Evolutionary conservation across 2,888 invertebrate genomes (phyloP).

Genomic region (Lycocerus yunnanus): DNA sequence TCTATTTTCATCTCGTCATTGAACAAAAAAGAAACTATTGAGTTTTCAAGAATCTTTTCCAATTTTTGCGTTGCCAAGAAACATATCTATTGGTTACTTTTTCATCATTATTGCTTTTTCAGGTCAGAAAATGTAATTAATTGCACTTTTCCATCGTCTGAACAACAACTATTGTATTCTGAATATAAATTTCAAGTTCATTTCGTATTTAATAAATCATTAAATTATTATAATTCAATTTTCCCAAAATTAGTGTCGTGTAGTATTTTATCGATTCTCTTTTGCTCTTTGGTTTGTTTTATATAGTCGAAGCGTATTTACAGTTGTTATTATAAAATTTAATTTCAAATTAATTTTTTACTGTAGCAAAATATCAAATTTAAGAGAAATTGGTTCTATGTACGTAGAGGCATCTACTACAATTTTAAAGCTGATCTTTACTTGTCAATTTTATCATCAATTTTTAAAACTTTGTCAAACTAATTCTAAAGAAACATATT

Average conservation of each 20-base stretch:
- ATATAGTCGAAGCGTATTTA: neutral
- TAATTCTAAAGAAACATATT: neutral
- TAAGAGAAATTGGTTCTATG: neutral
- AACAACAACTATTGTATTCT: too few relatives aligned
- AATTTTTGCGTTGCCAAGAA: neutral
- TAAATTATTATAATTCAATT: neutral
- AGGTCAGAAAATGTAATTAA: neutral
- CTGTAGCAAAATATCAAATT: neutral
- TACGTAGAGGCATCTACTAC: neutral
- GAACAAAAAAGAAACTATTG: too few relatives aligned
- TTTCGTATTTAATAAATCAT: neutral
- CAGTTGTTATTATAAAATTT: too few relatives aligned
- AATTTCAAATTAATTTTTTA: neutral
- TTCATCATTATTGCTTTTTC: neutral
- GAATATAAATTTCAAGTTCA: neutral
- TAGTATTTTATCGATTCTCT: neutral
- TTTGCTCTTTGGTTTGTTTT: neutral
- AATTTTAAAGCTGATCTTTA: neutral
- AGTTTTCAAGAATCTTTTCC: too few relatives aligned
- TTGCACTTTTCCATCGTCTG: neutral
- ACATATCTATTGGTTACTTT: neutral
- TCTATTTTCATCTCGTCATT: too few relatives aligned
- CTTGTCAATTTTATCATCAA: neutral
- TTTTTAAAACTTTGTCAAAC: neutral
- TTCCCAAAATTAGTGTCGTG: neutral